These are phyloP conservation scores for Phylloscopus trochiloides DNA, from an alignment of 2,113 vertebrate species.

Conservation along the genomic window DNA sequence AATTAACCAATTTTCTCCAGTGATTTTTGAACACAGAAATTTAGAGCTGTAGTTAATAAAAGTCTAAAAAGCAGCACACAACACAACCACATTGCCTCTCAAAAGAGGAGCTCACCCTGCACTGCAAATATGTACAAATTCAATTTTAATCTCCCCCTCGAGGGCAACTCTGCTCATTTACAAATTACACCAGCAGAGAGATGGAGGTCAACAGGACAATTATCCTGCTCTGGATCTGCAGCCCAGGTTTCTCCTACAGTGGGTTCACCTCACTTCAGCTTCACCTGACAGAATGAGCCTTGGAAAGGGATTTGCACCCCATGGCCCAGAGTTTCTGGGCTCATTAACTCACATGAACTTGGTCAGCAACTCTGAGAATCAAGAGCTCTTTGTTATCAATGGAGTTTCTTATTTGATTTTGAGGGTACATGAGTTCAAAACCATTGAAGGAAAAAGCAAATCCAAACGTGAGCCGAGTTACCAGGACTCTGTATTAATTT, in stretches of 20 bases:
- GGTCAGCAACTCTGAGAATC: neutral
- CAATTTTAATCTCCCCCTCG: neutral
- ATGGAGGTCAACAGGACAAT: neutral
- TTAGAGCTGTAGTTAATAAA: neutral
- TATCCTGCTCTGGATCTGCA: neutral
- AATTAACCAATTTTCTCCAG: neutral
- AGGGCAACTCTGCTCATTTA: neutral
- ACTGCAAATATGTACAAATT: neutral
- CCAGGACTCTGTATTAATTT: neutral
- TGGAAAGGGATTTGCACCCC: neutral
- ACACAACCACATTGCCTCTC: neutral
- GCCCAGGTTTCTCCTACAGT: neutral
- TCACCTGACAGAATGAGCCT: neutral
- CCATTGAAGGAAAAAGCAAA: neutral
- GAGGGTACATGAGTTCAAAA: neutral
- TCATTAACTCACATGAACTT: neutral
- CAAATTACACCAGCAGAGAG: neutral
- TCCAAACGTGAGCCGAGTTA: neutral
- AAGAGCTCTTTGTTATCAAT: neutral
- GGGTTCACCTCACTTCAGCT: neutral
- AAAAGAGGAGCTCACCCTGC: neutral
- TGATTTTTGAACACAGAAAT: neutral
- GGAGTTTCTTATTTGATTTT: neutral
- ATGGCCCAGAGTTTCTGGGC: neutral
- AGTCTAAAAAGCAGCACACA: neutral